phyloP scores from a whole-genome alignment of 2,888 invertebrate genomes.

The Cataglyphis rosenhaueri region DNA sequence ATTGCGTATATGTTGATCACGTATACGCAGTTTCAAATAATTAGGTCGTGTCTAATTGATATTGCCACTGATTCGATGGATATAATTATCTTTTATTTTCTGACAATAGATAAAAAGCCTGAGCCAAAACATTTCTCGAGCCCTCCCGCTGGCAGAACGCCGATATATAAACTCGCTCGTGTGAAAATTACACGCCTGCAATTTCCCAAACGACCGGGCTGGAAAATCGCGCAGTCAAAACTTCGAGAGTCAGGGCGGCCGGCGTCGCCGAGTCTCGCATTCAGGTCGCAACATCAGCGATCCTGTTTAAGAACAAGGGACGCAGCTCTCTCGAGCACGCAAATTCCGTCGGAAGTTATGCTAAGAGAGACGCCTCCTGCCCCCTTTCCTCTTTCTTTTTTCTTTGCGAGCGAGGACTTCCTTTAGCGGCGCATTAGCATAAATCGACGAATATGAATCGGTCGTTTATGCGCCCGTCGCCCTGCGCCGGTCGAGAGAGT shows the following conservation, averaged over 20 bases:
- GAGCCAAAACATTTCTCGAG: background rate
- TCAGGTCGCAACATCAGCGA: slow-evolving; percentile 50
- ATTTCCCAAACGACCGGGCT: slow-evolving; percentile 43
- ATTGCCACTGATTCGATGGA: background rate
- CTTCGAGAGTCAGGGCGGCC: slow-evolving; percentile 45
- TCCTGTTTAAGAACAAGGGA: slow-evolving; percentile 45
- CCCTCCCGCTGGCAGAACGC: background rate
- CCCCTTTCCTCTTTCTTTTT: slow-evolving; percentile 17
- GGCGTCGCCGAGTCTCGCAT: slow-evolving; percentile 23
- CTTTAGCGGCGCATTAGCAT: slow-evolving; percentile 67
- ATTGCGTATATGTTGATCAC: slow-evolving; percentile 19
- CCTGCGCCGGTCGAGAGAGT: slow-evolving; percentile 58
- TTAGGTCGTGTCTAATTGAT: slow-evolving; percentile 62
- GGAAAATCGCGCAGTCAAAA: slow-evolving; percentile 39
- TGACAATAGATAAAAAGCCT: background rate
- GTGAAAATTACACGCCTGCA: slow-evolving; percentile 37
- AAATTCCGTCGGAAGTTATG: slow-evolving; percentile 45
- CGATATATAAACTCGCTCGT: slow-evolving; percentile 13
- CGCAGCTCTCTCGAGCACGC: slow-evolving; percentile 35
- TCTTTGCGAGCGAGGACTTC: slow-evolving; percentile 16
- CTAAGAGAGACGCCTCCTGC: slow-evolving; percentile 28
- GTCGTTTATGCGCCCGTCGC: slow-evolving; percentile 36
- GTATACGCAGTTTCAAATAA: slow-evolving; percentile 51
- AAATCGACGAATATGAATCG: slow-evolving; percentile 74
- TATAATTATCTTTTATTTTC: background rate